Percentiles rank a stretch among this genome's conserved stretches.
phyloP scores from a whole-genome alignment of 2,888 invertebrate species.

The Troglohyphantes excavatus region DNA sequence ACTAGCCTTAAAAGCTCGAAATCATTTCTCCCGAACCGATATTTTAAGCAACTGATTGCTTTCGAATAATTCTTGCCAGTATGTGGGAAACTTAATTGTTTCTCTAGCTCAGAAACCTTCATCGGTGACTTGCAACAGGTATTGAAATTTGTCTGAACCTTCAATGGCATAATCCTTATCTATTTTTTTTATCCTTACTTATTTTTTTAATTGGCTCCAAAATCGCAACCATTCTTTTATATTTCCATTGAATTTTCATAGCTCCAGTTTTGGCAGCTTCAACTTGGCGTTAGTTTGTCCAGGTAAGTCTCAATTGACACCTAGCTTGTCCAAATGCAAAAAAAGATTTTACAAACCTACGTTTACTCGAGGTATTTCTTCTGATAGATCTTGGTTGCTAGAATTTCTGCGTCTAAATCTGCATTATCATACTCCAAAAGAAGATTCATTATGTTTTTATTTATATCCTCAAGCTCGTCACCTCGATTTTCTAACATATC shows the following conservation, averaged over 20 bases:
- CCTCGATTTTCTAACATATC: too few species aligned
- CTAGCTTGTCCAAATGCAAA: too few species aligned
- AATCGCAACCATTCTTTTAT: constrained; percentile 80
- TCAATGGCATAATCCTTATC: constrained; percentile 15
- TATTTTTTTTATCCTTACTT: too few species aligned
- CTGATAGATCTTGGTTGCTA: too few species aligned
- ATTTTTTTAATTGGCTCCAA: constrained; percentile 80
- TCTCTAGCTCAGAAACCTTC: constrained; percentile 79
- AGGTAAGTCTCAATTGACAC: too few species aligned
- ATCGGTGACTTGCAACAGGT: constrained; percentile 79
- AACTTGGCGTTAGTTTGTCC: too few species aligned
- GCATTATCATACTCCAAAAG: too few species aligned
- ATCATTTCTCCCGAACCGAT: constrained; percentile 79
- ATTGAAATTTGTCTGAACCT: constrained; percentile 79
- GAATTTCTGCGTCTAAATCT: too few species aligned
- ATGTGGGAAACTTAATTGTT: constrained; percentile 76
- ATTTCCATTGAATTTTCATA: constrained; percentile 80
- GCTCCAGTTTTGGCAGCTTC: constrained; percentile 79
- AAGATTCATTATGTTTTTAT: too few species aligned
- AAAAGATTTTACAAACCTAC: too few species aligned
- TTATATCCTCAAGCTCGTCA: too few species aligned
- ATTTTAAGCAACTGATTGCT: constrained; percentile 77
- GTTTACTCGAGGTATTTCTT: too few species aligned
- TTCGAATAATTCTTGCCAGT: constrained; percentile 80
- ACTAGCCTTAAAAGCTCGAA: constrained; percentile 81